Conservation (phyloP, 1,140 invertebrate species). For the Microplitis mediator region DNA sequence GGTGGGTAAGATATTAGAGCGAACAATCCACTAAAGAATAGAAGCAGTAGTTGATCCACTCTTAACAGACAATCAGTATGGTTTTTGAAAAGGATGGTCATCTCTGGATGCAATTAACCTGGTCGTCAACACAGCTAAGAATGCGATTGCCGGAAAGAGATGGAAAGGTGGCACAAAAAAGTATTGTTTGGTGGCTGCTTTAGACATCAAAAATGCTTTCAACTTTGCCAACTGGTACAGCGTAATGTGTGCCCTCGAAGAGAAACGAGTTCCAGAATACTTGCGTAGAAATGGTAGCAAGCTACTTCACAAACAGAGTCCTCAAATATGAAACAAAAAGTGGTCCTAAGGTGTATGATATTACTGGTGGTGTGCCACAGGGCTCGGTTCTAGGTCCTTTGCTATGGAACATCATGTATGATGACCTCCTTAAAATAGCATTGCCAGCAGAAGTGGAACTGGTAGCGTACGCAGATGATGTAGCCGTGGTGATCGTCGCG, state of each 20-base stretch:
- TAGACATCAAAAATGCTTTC: background rate
- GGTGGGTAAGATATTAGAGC: too few relatives aligned
- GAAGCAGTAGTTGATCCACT: too few relatives aligned
- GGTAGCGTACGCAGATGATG: constrained; percentile 4
- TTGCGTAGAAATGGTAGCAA: background rate
- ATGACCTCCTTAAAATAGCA: constrained; percentile 1
- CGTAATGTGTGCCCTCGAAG: background rate
- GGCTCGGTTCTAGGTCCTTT: constrained; percentile 1
- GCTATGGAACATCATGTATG: constrained; percentile 15
- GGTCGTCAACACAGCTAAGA: too few relatives aligned
- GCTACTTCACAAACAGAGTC: constrained; percentile 10
- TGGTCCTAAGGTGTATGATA: constrained; percentile 2
- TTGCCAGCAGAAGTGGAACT: background rate
- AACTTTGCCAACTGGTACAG: background rate
- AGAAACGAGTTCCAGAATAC: background rate
- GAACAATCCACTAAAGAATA: too few relatives aligned
- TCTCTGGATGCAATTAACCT: too few relatives aligned
- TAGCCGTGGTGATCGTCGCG: too few relatives aligned
- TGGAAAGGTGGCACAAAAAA: background rate
- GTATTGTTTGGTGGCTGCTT: background rate
- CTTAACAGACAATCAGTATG: too few relatives aligned
- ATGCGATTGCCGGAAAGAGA: background rate
- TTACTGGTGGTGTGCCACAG: constrained; percentile 11
- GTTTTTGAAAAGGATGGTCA: too few relatives aligned
- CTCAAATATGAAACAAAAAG: constrained; percentile 9